Percentiles rank a stretch among this genome's conserved stretches.
These are phyloP conservation scores for Sebastes cheni DNA, from an alignment of 2,797 vertebrate species.

Conservation along the genomic window DNA sequence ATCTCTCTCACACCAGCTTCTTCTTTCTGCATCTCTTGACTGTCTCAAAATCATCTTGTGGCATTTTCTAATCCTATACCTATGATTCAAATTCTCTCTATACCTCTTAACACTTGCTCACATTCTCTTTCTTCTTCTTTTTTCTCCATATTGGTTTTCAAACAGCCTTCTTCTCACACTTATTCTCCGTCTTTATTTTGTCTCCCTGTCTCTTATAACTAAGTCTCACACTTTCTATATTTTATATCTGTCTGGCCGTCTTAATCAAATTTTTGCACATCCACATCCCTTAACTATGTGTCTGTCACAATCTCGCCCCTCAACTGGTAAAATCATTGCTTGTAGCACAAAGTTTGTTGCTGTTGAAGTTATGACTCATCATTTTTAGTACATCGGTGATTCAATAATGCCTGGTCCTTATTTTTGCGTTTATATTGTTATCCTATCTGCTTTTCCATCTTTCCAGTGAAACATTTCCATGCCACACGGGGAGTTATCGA, in stretches of 20 bases:
- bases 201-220: not conserved
- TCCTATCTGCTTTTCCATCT: not conserved
- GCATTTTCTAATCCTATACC: not conserved
- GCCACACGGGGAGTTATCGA: not conserved
- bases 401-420: not conserved
- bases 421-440: not conserved
- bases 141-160: not conserved
- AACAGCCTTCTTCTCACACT: not conserved
- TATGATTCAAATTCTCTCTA: not conserved
- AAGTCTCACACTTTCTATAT: not conserved
- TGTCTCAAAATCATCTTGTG: not conserved
- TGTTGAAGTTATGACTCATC: conserved; percentile 15
- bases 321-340: not conserved
- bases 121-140: not conserved
- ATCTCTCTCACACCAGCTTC: conserved; percentile 1
- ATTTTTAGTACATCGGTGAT: conserved; percentile 5
- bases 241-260: not conserved
- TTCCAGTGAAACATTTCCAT: not conserved
- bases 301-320: not conserved
- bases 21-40: not conserved
- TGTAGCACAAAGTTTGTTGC: not conserved
- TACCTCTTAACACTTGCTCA: not conserved
- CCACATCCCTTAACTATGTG: not conserved
- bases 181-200: not conserved
- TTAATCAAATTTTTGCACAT: not conserved